Evolutionary conservation across 2,888 invertebrate genomes (phyloP), one percentile per base, ranked within the genome.

Genomic region (Pyrrhosoma nymphula): DNA sequence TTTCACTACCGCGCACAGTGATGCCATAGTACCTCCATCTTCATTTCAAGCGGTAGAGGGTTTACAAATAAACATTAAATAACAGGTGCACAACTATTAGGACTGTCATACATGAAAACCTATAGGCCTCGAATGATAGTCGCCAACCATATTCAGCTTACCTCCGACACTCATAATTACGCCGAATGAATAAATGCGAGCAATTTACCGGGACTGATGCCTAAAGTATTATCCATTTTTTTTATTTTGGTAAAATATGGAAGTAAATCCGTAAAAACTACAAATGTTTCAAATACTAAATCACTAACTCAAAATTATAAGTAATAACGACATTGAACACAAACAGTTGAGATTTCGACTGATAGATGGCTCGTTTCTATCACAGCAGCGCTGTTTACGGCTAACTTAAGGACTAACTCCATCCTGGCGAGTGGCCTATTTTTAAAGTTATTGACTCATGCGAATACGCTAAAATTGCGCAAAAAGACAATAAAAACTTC

Each of bases 241-340:
- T 2, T 39, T 1, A 69, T 10, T 47, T 1, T 2, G 0, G 26
- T n/a, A 47, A 47, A 47, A 47, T 55, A 75, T 93, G 47, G 23
- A 8, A 35, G 47, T 23, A 26, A 18, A 69, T 55, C 47, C n/a
- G n/a, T 69, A n/a, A 69, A 26, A 47, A 69, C 69, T 69, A 23
- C 47, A 63, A 69, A 47, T 69, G 69, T 47, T 93, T 93, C 69
- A 93, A 47, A 69, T 16, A 93, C 39, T 93, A 69, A 69, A 69
- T 93, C 39, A 93, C 39, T 93, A 69, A 69, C 47, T 93, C 39
- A 69, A 93, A 75, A 69, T 47, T 93, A 47, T 69, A n/a, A 39
- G 63, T 75, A 93, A 93, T 93, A 93, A 93, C 93, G 93, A 93
- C 63, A 63, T n/a, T 75, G n/a, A 69, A 47, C 47, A 16, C 93